These are phyloP conservation scores for Bombus haemorrhoidalis DNA, from an alignment of 1,140 invertebrate species.

Conservation along the genomic window DNA sequence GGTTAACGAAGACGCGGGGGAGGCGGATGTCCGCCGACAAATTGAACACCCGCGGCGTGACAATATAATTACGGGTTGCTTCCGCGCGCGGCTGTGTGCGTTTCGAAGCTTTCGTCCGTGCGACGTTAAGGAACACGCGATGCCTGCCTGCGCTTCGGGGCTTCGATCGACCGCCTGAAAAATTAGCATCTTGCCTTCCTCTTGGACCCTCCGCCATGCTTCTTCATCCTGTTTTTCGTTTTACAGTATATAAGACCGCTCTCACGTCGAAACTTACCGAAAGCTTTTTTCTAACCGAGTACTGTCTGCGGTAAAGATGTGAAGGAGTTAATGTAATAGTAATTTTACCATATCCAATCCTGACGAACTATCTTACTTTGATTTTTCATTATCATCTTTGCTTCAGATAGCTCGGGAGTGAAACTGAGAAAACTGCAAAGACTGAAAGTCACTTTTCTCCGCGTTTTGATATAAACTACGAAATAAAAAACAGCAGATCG, in stretches of 20 bases:
- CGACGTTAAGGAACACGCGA: constrained; percentile 49
- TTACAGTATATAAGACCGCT: neutral
- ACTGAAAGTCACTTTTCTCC: too few relatives aligned
- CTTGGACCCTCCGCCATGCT: neutral
- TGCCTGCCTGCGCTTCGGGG: constrained; percentile 34
- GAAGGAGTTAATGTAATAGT: too few relatives aligned
- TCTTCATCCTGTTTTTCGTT: neutral
- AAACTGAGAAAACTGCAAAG: too few relatives aligned
- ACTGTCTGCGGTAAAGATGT: too few relatives aligned
- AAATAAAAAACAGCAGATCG: too few relatives aligned
- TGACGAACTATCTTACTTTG: too few relatives aligned
- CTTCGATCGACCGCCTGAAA: constrained; percentile 31
- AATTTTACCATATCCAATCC: too few relatives aligned
- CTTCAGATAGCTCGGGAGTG: too few relatives aligned
- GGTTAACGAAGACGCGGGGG: constrained; percentile 52
- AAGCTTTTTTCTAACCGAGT: too few relatives aligned
- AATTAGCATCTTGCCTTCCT: constrained; percentile 17
- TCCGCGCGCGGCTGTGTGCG: constrained; percentile 28
- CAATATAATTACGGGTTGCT: constrained; percentile 66
- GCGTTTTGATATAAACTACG: too few relatives aligned
- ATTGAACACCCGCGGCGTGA: constrained; percentile 70
- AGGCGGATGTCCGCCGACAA: constrained; percentile 60
- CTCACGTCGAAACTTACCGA: neutral
- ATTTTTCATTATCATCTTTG: too few relatives aligned
- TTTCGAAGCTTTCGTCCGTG: constrained; percentile 24